These are phyloP conservation scores for Salvelinus sp. DNA, from an alignment of 2,113 vertebrate genomes.

Conservation along the genomic window DNA sequence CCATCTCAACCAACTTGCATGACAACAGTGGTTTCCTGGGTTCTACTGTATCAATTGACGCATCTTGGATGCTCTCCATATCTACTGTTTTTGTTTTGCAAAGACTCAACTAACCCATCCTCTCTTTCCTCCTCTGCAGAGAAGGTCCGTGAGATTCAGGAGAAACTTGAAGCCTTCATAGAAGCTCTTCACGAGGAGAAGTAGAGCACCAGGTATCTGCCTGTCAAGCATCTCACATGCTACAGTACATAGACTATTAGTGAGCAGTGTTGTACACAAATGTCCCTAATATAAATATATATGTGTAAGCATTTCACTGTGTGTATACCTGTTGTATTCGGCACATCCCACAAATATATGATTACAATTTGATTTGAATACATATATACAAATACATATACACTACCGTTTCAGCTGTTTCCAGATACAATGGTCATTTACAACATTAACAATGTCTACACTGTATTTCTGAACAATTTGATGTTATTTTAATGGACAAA, in stretches of 20 bases:
- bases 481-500: too few species aligned
- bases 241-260: background rate
- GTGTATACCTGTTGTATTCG: too few species aligned
- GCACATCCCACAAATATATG: too few species aligned
- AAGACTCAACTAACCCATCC: conserved; percentile 7
- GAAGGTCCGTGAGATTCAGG: conserved; percentile 98
- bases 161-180: conserved; percentile 99
- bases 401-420: too few species aligned
- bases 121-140: conserved; percentile 75
- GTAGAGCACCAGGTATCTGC: conserved; percentile 68
- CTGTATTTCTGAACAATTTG: too few species aligned
- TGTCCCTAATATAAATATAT: background rate
- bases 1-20: background rate
- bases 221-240: background rate
- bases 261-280: background rate
- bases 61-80: background rate
- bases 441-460: too few species aligned
- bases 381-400: too few species aligned
- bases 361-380: too few species aligned
- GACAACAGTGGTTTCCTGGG: background rate
- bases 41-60: background rate
- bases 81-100: conserved; percentile 1
- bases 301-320: too few species aligned
- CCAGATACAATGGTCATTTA: too few species aligned
- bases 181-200: conserved; percentile 99